Evolutionary conservation across 2,113 vertebrate species (phyloP), one percentile per base, ranked within the genome.

Genomic region (Eurystomus gularis): DNA sequence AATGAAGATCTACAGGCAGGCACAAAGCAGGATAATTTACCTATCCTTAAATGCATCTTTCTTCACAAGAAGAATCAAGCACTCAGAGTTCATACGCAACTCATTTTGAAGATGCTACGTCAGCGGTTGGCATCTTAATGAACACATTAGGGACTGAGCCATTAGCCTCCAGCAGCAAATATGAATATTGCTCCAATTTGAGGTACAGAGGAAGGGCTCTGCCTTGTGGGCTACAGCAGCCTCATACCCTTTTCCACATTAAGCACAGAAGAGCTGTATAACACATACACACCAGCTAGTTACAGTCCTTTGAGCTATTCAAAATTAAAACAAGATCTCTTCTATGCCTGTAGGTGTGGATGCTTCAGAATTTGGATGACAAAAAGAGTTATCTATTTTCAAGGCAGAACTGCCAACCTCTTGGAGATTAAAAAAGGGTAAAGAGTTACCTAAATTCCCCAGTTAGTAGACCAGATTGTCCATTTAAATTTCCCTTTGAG

Each of bases 191-290:
- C n/a, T 83, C 7, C 62, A 33, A 17, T 28, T 0, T 58, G 35
- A 89, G 80, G 35, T 71, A 42, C 12, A 75, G 35, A 79, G 20
- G 35, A 75, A 87, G 17, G 33, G 10, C 29, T 60, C 39, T 42
- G 17, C 39, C 11, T 37, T 0, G 0, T 20, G 20, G 42, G 35
- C 46, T 71, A 58, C n/a, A n/a, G 25, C 5, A 58, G n/a, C 19
- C 19, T 90, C 82, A n/a, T 26, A 18, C 6, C 39, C 15, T 73
- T 86, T 65, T 52, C 33, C 28, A 35, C 11, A 55, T 33, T 64
- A 85, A 72, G 33, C 1, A 0, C 39, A 52, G 33, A 71, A 62
- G 17, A 60, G 28, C 17, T 62, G 29, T 35, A 8, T 13, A 65
- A 54, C 18, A 64, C 17, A n/a, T 14, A 52, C 13, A 58, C 4